These are phyloP conservation scores for Morpho helenor DNA, from an alignment of 2,888 invertebrate genomes.

Conservation along the genomic window DNA sequence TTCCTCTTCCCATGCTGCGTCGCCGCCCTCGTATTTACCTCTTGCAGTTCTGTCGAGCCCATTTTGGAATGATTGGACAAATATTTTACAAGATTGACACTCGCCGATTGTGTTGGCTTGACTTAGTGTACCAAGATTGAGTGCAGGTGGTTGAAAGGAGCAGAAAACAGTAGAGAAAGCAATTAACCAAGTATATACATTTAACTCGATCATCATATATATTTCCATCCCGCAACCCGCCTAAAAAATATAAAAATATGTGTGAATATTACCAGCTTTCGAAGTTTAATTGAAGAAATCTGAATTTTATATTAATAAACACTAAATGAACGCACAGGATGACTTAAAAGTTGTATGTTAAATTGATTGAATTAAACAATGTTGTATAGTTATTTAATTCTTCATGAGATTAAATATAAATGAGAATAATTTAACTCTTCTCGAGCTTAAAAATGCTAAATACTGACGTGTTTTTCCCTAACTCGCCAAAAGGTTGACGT, in stretches of 20 bases:
- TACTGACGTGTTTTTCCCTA: conserved; percentile 62
- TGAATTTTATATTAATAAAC: conserved; percentile 1
- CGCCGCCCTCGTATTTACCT: conserved; percentile 95
- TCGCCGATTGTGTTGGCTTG: conserved; percentile 81
- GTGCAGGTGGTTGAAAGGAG: conserved; percentile 41
- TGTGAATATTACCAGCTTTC: conserved; percentile 9
- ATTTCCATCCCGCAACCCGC: conserved; percentile 36
- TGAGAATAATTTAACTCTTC: conserved; percentile 13
- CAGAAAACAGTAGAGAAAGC: conserved; percentile 37
- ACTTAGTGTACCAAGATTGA: conserved; percentile 48
- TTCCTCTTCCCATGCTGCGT: conserved; percentile 95
- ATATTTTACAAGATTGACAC: conserved; percentile 87
- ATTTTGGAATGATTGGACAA: conserved; percentile 87
- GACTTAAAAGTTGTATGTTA: too few species aligned
- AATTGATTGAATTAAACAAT: too few species aligned
- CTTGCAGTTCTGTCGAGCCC: conserved; percentile 90
- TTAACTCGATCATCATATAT: conserved; percentile 25
- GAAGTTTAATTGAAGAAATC: conserved; percentile 12
- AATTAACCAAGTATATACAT: conserved; percentile 18
- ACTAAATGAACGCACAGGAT: too few species aligned
- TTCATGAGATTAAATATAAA: background rate
- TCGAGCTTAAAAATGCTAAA: conserved; percentile 35
- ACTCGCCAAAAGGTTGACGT: conserved; percentile 39
- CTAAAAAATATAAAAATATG: conserved; percentile 40
- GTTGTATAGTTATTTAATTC: too few species aligned